Base-by-base conservation (phyloP, 2,888 invertebrate species). In the Bibio marci region DNA sequence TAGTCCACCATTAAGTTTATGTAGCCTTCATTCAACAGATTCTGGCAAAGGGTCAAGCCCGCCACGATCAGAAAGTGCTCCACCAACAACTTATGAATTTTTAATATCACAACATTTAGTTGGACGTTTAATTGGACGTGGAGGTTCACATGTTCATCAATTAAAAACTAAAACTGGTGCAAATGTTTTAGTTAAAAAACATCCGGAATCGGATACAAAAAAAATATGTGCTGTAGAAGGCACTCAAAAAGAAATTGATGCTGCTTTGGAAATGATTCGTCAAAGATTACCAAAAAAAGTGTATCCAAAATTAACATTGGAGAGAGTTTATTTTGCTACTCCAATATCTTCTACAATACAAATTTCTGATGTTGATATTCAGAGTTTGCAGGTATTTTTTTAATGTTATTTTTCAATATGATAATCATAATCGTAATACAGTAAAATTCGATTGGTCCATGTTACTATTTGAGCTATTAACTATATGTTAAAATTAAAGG, bases 161-260 rank as follows among this genome's bases (percentile, higher is more conserved):
- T 80, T 87, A 47, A 82, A 83, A 57, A 65, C 71, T 25, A 76
- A 77, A 56, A 80, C 87, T 2, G 75, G 79, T 47, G 83, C 88
- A 15, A 76, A 71, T 52, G 76, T 92, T 37, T 64, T 73, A 47
- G 73, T 94, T n/a, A 54, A 55, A 46, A 55, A 76, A 53, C 82
- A 86, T 64, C 80, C 80, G 12, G 73, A 71, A 47, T 72, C 75
- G 43, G 66, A 69, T 11, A 77, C 80, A 52, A 66, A 76, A 50
- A 88, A 87, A 64, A 71, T 90, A 48, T 91, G 91, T 64, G 72
- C 76, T 48, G 70, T 91, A 50, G 80, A 85, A 69, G 85, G 86
- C 49, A 71, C 76, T 35, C 74, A 79, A 49, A 67, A 64, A 48
- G 81, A 83, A 56, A 82, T 94, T 47, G 78, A 80, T 48, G 70